These are phyloP conservation scores for Calameuta filiformis DNA, from an alignment of 2,888 invertebrate genomes.

Conservation along the genomic window DNA sequence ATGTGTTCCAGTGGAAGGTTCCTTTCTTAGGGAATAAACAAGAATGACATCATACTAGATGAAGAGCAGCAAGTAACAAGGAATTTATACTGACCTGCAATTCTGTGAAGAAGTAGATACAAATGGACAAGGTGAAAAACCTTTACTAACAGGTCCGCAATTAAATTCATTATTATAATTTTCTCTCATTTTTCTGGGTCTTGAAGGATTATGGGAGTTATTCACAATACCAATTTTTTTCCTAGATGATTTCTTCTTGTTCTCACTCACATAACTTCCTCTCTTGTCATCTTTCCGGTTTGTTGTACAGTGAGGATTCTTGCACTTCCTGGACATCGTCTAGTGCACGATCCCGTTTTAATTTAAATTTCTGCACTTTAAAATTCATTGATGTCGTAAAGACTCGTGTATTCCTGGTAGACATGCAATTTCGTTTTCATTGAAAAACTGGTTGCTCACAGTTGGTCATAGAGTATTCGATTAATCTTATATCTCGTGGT, in stretches of 20 bases:
- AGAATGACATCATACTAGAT: not conserved
- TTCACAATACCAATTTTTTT: not conserved
- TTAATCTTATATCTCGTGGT: too few relatives aligned
- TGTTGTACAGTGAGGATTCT: not conserved
- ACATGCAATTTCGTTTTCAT: too few relatives aligned
- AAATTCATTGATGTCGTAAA: not conserved
- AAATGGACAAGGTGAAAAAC: not conserved
- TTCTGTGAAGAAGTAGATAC: not conserved
- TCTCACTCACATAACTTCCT: not conserved
- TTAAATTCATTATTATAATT: not conserved
- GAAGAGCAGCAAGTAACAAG: not conserved
- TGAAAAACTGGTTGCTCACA: too few relatives aligned
- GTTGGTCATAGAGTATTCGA: too few relatives aligned
- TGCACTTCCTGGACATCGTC: not conserved
- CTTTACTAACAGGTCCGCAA: not conserved
- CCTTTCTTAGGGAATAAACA: not conserved
- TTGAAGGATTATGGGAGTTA: not conserved
- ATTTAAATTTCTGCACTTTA: not conserved
- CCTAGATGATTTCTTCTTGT: not conserved
- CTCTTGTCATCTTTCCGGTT: not conserved
- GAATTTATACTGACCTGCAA: not conserved
- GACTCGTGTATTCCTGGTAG: not conserved
- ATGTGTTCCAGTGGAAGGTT: not conserved
- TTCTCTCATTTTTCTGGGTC: not conserved
- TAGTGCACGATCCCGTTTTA: not conserved